These are phyloP conservation scores for Clarias magur DNA, from an alignment of 2,113 vertebrate genomes.

Conservation along the genomic window DNA sequence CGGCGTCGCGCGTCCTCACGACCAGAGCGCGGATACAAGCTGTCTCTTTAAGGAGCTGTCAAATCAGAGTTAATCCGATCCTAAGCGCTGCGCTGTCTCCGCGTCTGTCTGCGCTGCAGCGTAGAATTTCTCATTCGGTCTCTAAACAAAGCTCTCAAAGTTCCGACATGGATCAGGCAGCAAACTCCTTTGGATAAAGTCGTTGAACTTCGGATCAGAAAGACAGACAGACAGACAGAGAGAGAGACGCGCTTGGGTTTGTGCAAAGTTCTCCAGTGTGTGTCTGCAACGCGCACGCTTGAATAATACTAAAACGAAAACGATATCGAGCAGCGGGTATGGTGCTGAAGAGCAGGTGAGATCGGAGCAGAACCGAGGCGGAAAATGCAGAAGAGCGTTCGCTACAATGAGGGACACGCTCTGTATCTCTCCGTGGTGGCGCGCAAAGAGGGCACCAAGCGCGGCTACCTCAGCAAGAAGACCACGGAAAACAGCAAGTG, in stretches of 20 bases:
- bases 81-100: slow-evolving; percentile 36
- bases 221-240: neutral
- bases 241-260: slow-evolving; percentile 48
- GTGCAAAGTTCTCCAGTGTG: slow-evolving; percentile 67
- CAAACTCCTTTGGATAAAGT: slow-evolving; percentile 41
- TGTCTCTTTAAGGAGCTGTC: slow-evolving; percentile 74
- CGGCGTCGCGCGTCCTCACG: neutral
- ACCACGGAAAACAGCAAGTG: slow-evolving; percentile 92
- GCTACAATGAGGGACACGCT: slow-evolving; percentile 96
- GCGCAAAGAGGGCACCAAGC: slow-evolving; percentile 92
- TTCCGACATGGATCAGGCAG: slow-evolving; percentile 56
- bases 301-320: too few species aligned
- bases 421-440: slow-evolving; percentile 86
- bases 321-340: slow-evolving; percentile 21
- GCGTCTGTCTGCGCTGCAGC: neutral
- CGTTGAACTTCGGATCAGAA: slow-evolving; percentile 3
- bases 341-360: slow-evolving; percentile 56
- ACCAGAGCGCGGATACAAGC: slow-evolving; percentile 52
- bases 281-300: neutral
- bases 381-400: slow-evolving; percentile 94
- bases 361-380: slow-evolving; percentile 41
- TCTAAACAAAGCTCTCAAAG: slow-evolving; percentile 24
- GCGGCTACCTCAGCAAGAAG: slow-evolving; percentile 91
- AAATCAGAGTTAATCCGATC: slow-evolving; percentile 84
- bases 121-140: neutral